Percentiles rank a stretch among this genome's conserved stretches.
phyloP scores from a whole-genome alignment of 2,113 vertebrate species.

The Pagrus major region DNA sequence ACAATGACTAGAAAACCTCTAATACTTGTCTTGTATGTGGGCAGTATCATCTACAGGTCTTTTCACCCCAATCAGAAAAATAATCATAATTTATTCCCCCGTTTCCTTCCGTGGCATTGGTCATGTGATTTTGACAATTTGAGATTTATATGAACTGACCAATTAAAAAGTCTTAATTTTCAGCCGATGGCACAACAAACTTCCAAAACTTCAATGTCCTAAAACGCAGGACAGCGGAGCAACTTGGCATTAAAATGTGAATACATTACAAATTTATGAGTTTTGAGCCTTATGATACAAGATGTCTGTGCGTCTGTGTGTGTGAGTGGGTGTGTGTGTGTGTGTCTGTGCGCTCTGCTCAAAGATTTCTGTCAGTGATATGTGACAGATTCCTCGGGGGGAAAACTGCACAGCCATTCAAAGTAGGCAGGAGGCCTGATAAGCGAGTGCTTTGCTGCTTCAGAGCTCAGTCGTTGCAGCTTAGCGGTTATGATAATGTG shows the following conservation, averaged over 20 bases:
- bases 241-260: not conserved
- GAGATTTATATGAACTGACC: no score
- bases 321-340: not conserved
- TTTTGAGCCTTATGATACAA: not conserved
- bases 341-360: not conserved
- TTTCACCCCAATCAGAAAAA: no score
- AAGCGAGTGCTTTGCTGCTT: not conserved
- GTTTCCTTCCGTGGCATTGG: not conserved
- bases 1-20: no score
- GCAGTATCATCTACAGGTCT: no score
- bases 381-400: conserved; percentile 4
- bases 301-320: not conserved
- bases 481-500: conserved; percentile 13
- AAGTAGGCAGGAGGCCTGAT: not conserved
- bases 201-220: not conserved
- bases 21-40: no score
- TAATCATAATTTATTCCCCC: not conserved
- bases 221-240: not conserved
- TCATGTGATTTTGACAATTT: not conserved
- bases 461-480: not conserved
- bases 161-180: not conserved
- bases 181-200: not conserved
- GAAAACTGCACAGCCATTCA: conserved; percentile 4
- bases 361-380: not conserved
- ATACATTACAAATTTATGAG: not conserved